Evolutionary conservation across 1,140 invertebrate genomes (phyloP), one percentile per base, ranked within the genome.

Genomic region (Drosophila ogumai): DNA sequence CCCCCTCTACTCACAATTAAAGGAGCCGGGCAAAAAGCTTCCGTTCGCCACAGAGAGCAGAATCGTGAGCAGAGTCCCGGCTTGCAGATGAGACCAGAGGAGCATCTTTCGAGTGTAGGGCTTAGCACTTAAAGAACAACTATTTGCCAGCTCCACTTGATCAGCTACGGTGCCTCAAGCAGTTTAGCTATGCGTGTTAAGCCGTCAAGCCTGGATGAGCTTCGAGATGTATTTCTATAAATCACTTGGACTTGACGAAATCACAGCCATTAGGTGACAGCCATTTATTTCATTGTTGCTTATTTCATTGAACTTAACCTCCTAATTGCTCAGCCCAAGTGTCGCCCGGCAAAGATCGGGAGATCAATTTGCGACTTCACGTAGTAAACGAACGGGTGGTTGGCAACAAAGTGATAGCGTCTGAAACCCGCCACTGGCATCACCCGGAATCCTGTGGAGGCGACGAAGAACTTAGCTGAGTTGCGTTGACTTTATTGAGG

Each of bases 141-240:
- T 87, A 69, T 7, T 49, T 19, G 13, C 25, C 36, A 61, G 34
- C 41, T 66, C 46, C 43, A 34, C 34, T 43, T 36, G 75, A 46
- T 71, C 73, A 73, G 54, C 56, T 43, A 40, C 41, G 55, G 54
- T 68, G 55, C 47, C 59, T 36, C 36, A 43, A 38, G 28, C 47
- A 17, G 15, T 1, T 40, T 55, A 10, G 36, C 46, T 41, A 67
- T 74, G 85, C 84, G 61, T 87, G 84, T 34, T n/a, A 13, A 44
- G 9, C 19, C 49, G 47, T 59, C 50, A 56, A 41, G 77, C 80
- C 50, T 82, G 56, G 65, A 52, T 84, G 67, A 46, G 31, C 49
- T 63, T 50, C 32, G 57, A 77, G 82, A 67, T 49, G 49, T 60
- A 81, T 81, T 86, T 81, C 58, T 60, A 81, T 77, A 82, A 66